These are phyloP conservation scores for Telmatherina bonti DNA, from an alignment of 2,797 vertebrate species.

Conservation along the genomic window DNA sequence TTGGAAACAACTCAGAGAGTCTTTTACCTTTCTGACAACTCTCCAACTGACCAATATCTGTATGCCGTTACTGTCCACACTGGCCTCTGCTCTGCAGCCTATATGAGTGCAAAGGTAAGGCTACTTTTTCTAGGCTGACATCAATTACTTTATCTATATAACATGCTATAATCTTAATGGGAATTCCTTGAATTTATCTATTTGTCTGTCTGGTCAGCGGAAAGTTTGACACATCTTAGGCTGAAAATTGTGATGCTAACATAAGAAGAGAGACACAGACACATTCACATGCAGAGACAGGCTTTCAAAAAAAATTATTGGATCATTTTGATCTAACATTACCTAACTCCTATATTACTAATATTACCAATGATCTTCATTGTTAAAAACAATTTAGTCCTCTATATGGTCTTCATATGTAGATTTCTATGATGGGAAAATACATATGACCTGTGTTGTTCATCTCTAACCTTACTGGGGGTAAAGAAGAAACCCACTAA, in stretches of 20 bases:
- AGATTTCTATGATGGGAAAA: not conserved
- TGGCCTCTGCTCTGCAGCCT: slow-evolving; percentile 80
- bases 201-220: not conserved
- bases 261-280: not conserved
- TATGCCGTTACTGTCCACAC: slow-evolving; percentile 86
- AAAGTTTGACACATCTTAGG: not conserved
- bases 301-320: not conserved
- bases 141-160: not conserved
- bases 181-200: not conserved
- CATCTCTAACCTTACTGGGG: not conserved
- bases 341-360: not conserved
- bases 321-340: not conserved
- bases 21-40: slow-evolving; percentile 80
- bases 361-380: not conserved
- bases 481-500: not conserved
- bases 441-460: not conserved
- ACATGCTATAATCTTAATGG: not conserved
- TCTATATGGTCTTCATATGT: not conserved
- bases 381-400: not conserved
- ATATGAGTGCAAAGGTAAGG: slow-evolving; percentile 84
- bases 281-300: not conserved
- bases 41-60: slow-evolving; percentile 63
- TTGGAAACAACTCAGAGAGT: slow-evolving; percentile 57
- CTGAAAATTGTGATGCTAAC: not conserved
- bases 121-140: not conserved